Conservation (phyloP, 2,888 invertebrate genomes). For the Drosophila pseudotalamancana region DNA sequence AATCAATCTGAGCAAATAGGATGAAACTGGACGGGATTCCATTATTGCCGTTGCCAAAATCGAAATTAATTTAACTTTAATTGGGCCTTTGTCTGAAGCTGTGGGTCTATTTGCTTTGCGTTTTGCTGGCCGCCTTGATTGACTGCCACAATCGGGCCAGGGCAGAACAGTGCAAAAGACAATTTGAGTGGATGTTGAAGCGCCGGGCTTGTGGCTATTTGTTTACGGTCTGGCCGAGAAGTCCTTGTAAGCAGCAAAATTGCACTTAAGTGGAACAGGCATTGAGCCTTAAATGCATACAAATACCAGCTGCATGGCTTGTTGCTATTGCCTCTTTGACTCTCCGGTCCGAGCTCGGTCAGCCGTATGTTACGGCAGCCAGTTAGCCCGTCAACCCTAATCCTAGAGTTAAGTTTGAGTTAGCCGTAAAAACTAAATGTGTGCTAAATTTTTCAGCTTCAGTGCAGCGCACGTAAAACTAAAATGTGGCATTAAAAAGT, state of each 20-base stretch:
- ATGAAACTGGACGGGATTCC: constrained; percentile 8
- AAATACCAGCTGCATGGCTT: constrained; percentile 33
- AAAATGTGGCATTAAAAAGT: constrained; percentile 72
- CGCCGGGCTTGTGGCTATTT: constrained; percentile 29
- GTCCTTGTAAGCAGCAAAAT: constrained; percentile 30
- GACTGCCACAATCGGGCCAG: constrained; percentile 40
- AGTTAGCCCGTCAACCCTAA: background rate
- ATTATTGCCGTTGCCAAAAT: constrained; percentile 44
- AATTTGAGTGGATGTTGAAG: constrained; percentile 24
- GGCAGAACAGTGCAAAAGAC: constrained; percentile 7
- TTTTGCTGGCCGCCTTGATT: constrained; percentile 34
- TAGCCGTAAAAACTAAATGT: constrained; percentile 65
- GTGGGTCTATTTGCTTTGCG: constrained; percentile 40
- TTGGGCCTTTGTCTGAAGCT: constrained; percentile 41
- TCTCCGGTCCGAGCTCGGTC: constrained; percentile 1
- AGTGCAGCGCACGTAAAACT: constrained; percentile 58
- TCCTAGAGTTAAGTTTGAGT: constrained; percentile 34
- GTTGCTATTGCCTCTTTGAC: constrained; percentile 6
- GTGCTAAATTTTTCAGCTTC: constrained; percentile 58
- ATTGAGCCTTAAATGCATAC: constrained; percentile 59
- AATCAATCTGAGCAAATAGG: constrained; percentile 55
- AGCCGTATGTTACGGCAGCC: background rate
- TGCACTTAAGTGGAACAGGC: constrained; percentile 62
- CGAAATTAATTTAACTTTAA: constrained; percentile 70
- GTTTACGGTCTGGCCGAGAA: constrained; percentile 35